phyloP scores from a whole-genome alignment of 2,797 vertebrate species.

The Ctenopoma kingsleyae region DNA sequence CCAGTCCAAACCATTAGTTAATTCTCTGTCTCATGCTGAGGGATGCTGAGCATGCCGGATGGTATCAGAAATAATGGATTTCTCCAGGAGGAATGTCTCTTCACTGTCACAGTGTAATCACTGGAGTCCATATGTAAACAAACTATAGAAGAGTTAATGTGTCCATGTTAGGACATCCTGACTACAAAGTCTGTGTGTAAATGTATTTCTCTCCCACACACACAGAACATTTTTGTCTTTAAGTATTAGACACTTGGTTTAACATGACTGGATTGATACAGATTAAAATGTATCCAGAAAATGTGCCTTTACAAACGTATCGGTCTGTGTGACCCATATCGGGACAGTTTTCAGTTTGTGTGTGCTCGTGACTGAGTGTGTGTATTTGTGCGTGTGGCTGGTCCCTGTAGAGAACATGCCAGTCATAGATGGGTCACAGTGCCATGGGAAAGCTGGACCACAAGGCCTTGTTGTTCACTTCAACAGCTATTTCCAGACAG shows the following conservation, averaged over 20 bases:
- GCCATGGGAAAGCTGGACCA: slow-evolving; percentile 82
- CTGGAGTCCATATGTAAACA: slow-evolving; percentile 18
- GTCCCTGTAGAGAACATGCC: slow-evolving; percentile 73
- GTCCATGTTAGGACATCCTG: slow-evolving; percentile 36
- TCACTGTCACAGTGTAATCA: slow-evolving; percentile 7
- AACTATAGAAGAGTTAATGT: not conserved
- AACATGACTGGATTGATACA: not conserved
- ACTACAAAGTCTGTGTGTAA: slow-evolving; percentile 11
- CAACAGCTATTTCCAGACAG: slow-evolving; percentile 81
- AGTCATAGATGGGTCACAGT: slow-evolving; percentile 80
- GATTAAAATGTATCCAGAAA: slow-evolving; percentile 11
- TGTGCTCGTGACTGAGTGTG: slow-evolving; percentile 16
- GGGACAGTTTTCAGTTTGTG: not conserved
- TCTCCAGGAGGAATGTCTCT: slow-evolving; percentile 21
- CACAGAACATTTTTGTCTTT: not conserved
- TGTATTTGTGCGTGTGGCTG: slow-evolving; percentile 46
- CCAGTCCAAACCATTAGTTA: slow-evolving; percentile 34
- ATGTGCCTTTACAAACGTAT: not conserved
- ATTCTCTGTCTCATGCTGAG: slow-evolving; percentile 28
- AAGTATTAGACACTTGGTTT: not conserved
- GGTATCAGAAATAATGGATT: slow-evolving; percentile 21
- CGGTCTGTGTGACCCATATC: not conserved
- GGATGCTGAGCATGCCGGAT: slow-evolving; percentile 10
- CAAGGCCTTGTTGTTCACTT: slow-evolving; percentile 76
- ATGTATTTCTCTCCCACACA: not conserved